Percentiles rank a stretch among this genome's conserved stretches.
Conservation (phyloP, 1,140 invertebrate species). For the Drosophila cardini region DNA sequence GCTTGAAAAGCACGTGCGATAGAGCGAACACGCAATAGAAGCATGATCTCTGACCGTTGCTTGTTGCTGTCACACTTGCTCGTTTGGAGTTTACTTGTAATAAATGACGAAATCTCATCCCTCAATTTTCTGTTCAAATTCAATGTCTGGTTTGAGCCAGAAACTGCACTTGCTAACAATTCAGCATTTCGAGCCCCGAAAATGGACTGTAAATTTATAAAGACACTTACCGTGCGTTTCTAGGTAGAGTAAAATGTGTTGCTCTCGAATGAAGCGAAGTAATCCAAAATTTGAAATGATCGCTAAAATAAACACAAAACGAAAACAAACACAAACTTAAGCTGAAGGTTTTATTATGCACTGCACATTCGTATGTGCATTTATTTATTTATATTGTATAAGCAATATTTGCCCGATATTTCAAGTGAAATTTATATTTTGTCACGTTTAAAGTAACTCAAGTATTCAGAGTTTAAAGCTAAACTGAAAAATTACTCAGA, state of each 20-base stretch:
- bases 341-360: slow-evolving; percentile 35
- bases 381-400: slow-evolving; percentile 9
- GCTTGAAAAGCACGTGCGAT: slow-evolving; percentile 35
- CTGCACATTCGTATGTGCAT: slow-evolving; percentile 27
- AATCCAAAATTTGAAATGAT: slow-evolving; percentile 62
- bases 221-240: slow-evolving; percentile 56
- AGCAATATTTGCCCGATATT: slow-evolving; percentile 17
- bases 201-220: not conserved
- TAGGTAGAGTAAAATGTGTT: slow-evolving; percentile 47
- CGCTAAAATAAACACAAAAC: slow-evolving; percentile 69
- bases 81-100: slow-evolving; percentile 1
- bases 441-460: slow-evolving; percentile 24
- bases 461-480: slow-evolving; percentile 4
- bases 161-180: slow-evolving; percentile 44
- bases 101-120: slow-evolving; percentile 68
- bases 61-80: slow-evolving; percentile 55
- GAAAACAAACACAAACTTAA: slow-evolving; percentile 49
- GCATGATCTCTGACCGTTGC: slow-evolving; percentile 29
- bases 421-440: slow-evolving; percentile 28
- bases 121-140: slow-evolving; percentile 61
- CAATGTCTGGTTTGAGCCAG: slow-evolving; percentile 43
- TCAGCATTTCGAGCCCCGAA: slow-evolving; percentile 17
- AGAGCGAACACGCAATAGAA: slow-evolving; percentile 30
- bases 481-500: slow-evolving; percentile 13
- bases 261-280: slow-evolving; percentile 50